phyloP scores from a whole-genome alignment of 2,113 vertebrate species.

The Triplophysa dalaica region DNA sequence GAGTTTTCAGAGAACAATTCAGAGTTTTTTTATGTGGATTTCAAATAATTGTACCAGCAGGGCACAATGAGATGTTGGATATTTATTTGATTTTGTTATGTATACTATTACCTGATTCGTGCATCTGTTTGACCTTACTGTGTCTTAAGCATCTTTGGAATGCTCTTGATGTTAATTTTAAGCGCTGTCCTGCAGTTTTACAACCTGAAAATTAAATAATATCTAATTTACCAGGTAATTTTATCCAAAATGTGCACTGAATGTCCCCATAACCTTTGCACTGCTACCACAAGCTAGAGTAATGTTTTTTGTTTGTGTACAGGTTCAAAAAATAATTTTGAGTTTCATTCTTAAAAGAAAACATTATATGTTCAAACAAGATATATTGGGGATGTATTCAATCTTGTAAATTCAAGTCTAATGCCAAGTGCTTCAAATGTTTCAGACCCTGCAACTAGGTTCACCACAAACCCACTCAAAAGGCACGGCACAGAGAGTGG shows the following conservation, averaged over 20 bases:
- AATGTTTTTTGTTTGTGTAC: no score
- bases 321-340: not conserved
- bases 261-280: no score
- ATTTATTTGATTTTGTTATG: not conserved
- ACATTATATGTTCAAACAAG: no score
- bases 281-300: no score
- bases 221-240: no score
- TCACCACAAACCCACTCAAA: constrained; percentile 66
- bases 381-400: not conserved
- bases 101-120: not conserved
- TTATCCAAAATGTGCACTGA: no score
- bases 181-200: not conserved
- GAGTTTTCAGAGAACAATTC: no score
- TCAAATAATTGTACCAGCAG: not conserved
- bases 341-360: no score
- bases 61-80: not conserved
- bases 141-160: not conserved
- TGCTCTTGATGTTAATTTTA: not conserved
- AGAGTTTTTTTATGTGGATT: not conserved
- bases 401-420: constrained; percentile 45
- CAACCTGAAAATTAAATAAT: not conserved
- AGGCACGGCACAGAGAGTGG: constrained; percentile 55
- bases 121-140: not conserved
- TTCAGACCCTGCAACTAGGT: constrained; percentile 59
- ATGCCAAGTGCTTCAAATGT: constrained; percentile 42